phyloP scores from a whole-genome alignment of 2,888 invertebrate species.

The Rhamnusium bicolor region DNA sequence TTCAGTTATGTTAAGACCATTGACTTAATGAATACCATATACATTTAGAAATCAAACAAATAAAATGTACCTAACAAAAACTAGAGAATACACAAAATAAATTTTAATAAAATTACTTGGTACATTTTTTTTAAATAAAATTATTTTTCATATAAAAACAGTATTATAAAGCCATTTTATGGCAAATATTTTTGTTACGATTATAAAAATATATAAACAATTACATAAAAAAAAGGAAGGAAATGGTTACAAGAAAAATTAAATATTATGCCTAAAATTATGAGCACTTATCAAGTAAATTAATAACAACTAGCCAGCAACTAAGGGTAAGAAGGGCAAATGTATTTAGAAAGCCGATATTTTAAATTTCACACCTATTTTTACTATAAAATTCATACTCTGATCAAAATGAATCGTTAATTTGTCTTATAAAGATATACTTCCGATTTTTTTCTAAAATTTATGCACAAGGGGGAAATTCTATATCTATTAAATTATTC shows the following conservation, averaged over 20 bases:
- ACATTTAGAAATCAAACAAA: too few relatives aligned
- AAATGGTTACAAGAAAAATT: conserved; percentile 1
- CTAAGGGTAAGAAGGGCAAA: too few relatives aligned
- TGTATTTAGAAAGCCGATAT: too few relatives aligned
- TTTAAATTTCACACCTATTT: too few relatives aligned
- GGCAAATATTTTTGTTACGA: neutral
- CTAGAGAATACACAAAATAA: neutral
- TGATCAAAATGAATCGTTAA: too few relatives aligned
- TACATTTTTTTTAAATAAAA: neutral
- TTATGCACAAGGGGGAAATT: too few relatives aligned
- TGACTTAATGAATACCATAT: too few relatives aligned
- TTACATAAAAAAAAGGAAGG: conserved; percentile 18
- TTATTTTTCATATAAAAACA: neutral
- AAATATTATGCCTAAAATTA: neutral
- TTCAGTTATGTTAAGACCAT: too few relatives aligned
- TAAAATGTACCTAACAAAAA: neutral
- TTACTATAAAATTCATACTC: too few relatives aligned
- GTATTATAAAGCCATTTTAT: neutral
- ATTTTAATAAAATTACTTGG: neutral
- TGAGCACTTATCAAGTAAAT: neutral
- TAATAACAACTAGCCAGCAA: neutral
- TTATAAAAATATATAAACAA: conserved; percentile 4
- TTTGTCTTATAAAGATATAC: too few relatives aligned
- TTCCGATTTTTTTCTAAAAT: too few relatives aligned
- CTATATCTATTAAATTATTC: too few relatives aligned